Evolutionary conservation across 2,797 vertebrate species (phyloP), one percentile per base, ranked within the genome.

Genomic region (Muscicapa comitata): DNA sequence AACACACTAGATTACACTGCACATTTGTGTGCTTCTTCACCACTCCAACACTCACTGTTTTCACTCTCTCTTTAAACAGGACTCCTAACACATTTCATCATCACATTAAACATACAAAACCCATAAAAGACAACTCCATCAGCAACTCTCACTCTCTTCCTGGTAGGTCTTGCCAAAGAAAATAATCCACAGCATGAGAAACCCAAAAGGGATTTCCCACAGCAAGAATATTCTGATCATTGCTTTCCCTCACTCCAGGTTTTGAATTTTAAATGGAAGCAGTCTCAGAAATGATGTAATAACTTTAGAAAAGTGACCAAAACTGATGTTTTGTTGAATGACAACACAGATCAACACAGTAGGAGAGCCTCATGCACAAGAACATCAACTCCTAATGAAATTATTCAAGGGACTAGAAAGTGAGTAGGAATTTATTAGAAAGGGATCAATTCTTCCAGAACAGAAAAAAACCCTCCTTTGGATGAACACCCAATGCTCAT

Each of bases 171-270:
- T 84, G 80, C 90, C 90, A 95, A 93, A 35, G 16, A 92, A 94
- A 95, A 94, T 87, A 95, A 93, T 53, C 53, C 83, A 87, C 67
- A 82, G 48, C 67, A 87, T n/a, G 28, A 67, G 74, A 95, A 95
- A 89, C 8, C 43, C 43, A 63, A 67, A 77, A 82, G 53, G 53
- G 86, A 92, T 87, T 93, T 95, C 88, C 82, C 55, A 76, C 4
- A 85, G 33, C 45, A 86, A 75, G 58, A 58, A 70, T 55, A 86
- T n/a, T 78, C 62, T 86, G 62, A 84, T 71, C 17, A 5, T 17
- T 84, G 77, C 55, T 73, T 73, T 62, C 74, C n/a, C 35, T 76
- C 21, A 40, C 67, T 24, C 19, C 16, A 78, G 28, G 35, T 57
- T 88, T 80, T 67, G n/a, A 77, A 61, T 58, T 47, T 45, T 57